Evolutionary conservation across 1,140 invertebrate genomes (phyloP), one percentile per base, ranked within the genome.

Genomic region (Drosophila prosaltans): DNA sequence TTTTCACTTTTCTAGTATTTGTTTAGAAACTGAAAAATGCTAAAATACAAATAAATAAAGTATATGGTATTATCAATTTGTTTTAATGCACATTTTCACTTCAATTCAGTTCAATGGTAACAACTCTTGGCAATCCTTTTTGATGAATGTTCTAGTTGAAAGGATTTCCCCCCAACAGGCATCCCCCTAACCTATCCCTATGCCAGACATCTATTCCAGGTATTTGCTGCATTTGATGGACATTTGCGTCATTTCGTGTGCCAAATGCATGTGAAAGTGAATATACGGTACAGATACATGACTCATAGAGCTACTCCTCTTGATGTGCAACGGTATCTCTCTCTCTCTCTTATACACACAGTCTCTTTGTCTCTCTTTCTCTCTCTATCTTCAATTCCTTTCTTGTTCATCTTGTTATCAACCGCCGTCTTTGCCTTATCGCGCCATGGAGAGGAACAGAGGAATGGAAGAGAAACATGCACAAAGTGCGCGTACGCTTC

Each of bases 401-500:
- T 21, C 3, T 9, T 51, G 45, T 51, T 36, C 45, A 51, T 51
- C 45, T 51, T 26, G 45, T 51, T 51, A 51, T 51, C 45, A 51
- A 51, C 32, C 6, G 24, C 7, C 16, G 16, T 24, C 21, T 72
- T 70, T 62, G 70, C 67, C 58, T 67, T 16, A 62, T 68, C 57
- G 71, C 71, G 21, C 64, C 9, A 39, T 3, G 59, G 43, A 30
- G 26, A 36, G 16, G 40, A 30, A 28, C 5, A 4, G 8, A 4
- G 45, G 48, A 11, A 0, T 7, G 3, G 57, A 24, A 11, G 48
- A 36, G 30, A 60, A 62, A 70, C 68, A 66, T 66, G 30, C 73
- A 80, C 64, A 74, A 66, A 74, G 72, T 69, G 48, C 70, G 69
- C 73, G 61, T 24, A 51, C 45, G 21, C 21, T 51, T 51, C 78